Evolutionary conservation across 2,113 vertebrate genomes (phyloP).

Genomic region (Tetrax tetrax): DNA sequence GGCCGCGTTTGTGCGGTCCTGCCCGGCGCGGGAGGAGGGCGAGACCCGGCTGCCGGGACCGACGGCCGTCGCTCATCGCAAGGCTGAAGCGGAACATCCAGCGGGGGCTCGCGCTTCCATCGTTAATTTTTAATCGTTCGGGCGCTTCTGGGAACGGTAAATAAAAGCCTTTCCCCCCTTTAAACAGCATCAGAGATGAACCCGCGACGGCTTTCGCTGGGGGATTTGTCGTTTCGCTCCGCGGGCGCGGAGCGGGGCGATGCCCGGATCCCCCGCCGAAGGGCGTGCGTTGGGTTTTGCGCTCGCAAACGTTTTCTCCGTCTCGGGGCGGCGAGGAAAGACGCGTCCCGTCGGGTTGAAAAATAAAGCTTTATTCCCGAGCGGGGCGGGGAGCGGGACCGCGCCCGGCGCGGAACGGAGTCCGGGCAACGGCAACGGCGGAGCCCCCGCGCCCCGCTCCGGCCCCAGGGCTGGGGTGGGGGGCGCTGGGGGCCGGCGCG

Average conservation of each 20-base stretch:
- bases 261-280: too few species aligned
- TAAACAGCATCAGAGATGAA: conserved; percentile 37
- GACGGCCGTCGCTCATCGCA: conserved; percentile 41
- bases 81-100: conserved; percentile 35
- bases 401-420: too few species aligned
- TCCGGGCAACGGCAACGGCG: too few species aligned
- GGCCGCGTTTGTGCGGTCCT: neutral
- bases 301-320: neutral
- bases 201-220: neutral
- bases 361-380: conserved; percentile 83
- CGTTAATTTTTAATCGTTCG: conserved; percentile 83
- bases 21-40: neutral
- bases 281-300: neutral
- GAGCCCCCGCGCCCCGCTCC: too few species aligned
- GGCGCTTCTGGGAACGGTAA: conserved; percentile 73
- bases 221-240: neutral
- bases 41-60: neutral
- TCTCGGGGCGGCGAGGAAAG: neutral
- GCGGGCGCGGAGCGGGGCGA: neutral
- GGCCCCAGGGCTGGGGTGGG: too few species aligned
- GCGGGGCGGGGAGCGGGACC: conserved; percentile 15
- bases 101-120: conserved; percentile 25
- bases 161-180: conserved; percentile 68
- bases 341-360: conserved; percentile 70
- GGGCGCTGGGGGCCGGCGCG: too few species aligned